A percentile compares a stretch with the other conserved stretches of the same genome.
These are phyloP conservation scores for Larimichthys polyactis DNA, from an alignment of 2,113 vertebrate genomes.

Conservation along the genomic window DNA sequence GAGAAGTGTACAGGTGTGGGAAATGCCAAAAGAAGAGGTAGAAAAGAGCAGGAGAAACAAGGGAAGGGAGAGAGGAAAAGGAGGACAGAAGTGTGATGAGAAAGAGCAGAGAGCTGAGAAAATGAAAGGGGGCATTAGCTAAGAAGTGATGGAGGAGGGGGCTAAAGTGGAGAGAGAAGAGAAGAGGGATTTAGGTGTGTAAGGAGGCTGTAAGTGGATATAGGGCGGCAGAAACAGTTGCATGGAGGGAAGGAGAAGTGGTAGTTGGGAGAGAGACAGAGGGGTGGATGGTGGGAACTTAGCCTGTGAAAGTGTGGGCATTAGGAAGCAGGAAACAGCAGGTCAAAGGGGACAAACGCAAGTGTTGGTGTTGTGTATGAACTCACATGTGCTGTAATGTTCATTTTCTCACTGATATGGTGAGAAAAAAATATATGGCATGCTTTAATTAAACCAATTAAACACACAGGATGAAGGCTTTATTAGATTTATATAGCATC, in stretches of 20 bases:
- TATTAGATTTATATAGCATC: too few relatives aligned
- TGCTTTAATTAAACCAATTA: constrained; percentile 4
- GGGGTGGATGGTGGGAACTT: constrained; percentile 50
- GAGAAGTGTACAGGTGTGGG: constrained; percentile 18
- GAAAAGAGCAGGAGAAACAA: not conserved
- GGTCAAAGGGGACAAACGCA: constrained; percentile 38
- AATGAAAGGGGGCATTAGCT: constrained; percentile 32
- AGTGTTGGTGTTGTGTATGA: constrained; percentile 26
- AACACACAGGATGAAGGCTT: not conserved
- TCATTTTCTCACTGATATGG: constrained; percentile 39
- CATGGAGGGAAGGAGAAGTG: constrained; percentile 40
- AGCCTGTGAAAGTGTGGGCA: constrained; percentile 60
- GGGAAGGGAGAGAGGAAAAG: not conserved
- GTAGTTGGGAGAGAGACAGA: constrained; percentile 11
- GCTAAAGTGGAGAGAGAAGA: constrained; percentile 24
- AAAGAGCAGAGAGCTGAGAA: constrained; percentile 15
- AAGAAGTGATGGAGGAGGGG: constrained; percentile 18
- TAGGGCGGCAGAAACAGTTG: constrained; percentile 10
- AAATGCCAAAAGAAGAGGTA: constrained; percentile 15
- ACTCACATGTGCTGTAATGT: constrained; percentile 27
- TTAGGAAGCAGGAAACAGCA: constrained; percentile 70
- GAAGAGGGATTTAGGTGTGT: constrained; percentile 38
- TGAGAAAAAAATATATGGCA: not conserved
- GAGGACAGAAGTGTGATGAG: not conserved
- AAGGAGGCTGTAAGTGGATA: constrained; percentile 39